Conservation (phyloP, 1,140 invertebrate genomes). For the Drosophila dunni region DNA sequence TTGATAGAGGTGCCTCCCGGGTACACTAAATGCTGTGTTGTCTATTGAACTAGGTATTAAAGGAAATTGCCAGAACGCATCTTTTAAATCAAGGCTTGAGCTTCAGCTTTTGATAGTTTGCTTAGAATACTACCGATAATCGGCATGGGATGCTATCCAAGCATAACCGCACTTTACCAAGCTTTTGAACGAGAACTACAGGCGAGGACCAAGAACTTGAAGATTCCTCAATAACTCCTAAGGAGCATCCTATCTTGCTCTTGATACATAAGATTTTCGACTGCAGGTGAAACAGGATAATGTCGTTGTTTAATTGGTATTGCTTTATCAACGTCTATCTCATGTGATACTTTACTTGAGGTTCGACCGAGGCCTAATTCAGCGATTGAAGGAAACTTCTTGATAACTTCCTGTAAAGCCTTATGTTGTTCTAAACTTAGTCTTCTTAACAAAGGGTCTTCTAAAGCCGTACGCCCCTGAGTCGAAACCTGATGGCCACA, state of each 20-base stretch:
- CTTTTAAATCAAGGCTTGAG: conserved; percentile 68
- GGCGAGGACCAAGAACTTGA: conserved; percentile 24
- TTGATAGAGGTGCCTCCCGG: conserved; percentile 4
- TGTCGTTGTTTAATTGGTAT: conserved; percentile 21
- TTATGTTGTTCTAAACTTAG: no score
- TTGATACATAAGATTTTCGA: conserved; percentile 21
- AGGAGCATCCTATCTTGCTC: conserved; percentile 20
- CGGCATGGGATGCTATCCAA: conserved; percentile 37
- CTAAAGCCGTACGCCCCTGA: no score
- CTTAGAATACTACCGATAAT: conserved; percentile 50
- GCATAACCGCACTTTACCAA: no score
- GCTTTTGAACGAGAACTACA: conserved; percentile 3
- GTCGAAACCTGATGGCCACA: neutral
- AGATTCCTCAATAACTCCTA: conserved; percentile 30
- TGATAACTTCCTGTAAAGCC: no score
- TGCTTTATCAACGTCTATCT: conserved; percentile 10
- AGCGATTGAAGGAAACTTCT: no score
- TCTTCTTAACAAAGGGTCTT: no score
- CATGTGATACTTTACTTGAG: neutral
- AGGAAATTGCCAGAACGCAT: conserved; percentile 77
- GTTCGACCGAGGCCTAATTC: conserved; percentile 12
- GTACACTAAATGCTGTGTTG: conserved; percentile 79
- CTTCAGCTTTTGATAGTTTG: conserved; percentile 27
- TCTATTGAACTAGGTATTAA: conserved; percentile 57
- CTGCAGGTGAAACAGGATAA: conserved; percentile 19